phyloP scores from a whole-genome alignment of 2,797 vertebrate species.

The Pristis pectinata region DNA sequence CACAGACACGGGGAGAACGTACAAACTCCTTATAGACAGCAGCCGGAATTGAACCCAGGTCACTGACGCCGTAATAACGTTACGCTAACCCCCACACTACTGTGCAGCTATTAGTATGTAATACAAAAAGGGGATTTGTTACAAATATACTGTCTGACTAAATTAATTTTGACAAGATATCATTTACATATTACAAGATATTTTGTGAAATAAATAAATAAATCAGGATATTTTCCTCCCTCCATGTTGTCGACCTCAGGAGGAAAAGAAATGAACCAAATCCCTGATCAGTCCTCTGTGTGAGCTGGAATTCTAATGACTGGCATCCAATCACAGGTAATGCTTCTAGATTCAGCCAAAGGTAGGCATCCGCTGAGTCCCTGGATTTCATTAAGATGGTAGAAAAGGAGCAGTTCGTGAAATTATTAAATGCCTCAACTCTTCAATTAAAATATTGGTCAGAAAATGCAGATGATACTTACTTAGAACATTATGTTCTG shows the following conservation, averaged over 20 bases:
- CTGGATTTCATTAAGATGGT: not conserved
- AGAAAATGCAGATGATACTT: not conserved
- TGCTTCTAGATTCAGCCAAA: not conserved
- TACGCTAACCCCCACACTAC: too few species aligned
- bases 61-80: too few species aligned
- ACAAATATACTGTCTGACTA: not conserved
- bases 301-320: not conserved
- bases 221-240: not conserved
- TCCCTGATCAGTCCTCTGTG: not conserved
- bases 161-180: not conserved
- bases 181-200: too few species aligned
- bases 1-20: too few species aligned
- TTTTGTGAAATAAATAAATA: too few species aligned
- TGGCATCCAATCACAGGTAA: not conserved
- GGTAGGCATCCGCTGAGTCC: not conserved
- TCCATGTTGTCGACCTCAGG: not conserved
- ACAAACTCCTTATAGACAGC: too few species aligned
- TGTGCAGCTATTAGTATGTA: too few species aligned
- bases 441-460: constrained; percentile 13
- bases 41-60: too few species aligned
- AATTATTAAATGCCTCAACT: not conserved
- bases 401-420: not conserved
- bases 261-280: not conserved
- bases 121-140: not conserved
- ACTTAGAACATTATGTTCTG: constrained; percentile 7